Evolutionary conservation across 2,888 invertebrate genomes (phyloP).

Genomic region (Catocala fraxini): DNA sequence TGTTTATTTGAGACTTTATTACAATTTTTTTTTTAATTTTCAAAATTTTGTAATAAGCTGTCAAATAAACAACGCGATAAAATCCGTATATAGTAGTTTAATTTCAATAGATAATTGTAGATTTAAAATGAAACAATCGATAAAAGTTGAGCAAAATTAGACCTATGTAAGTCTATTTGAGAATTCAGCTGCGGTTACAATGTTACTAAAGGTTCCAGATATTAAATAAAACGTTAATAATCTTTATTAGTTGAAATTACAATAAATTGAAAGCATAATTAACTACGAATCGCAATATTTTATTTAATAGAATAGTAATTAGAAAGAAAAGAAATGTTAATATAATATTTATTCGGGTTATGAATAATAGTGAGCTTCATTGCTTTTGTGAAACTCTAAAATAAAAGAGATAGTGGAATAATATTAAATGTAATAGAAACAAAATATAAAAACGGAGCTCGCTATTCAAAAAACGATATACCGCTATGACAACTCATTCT

Average conservation of each 20-base stretch:
- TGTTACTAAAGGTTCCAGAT: slow-evolving; percentile 13
- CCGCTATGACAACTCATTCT: slow-evolving; percentile 56
- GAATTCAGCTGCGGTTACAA: too few species aligned
- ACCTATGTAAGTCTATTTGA: too few species aligned
- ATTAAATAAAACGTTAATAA: not conserved
- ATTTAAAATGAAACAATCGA: too few species aligned
- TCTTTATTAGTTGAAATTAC: not conserved
- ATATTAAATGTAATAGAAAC: slow-evolving; percentile 41
- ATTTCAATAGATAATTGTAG: too few species aligned
- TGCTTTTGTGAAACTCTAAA: slow-evolving; percentile 28
- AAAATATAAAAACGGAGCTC: slow-evolving; percentile 36
- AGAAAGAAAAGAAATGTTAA: slow-evolving; percentile 12
- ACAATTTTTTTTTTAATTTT: too few species aligned
- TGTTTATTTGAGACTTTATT: too few species aligned
- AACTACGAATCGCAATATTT: slow-evolving; percentile 3
- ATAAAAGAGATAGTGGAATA: slow-evolving; percentile 34
- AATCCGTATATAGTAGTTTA: too few species aligned
- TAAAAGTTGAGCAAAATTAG: too few species aligned
- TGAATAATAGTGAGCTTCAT: slow-evolving; percentile 33
- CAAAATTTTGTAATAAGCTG: too few species aligned
- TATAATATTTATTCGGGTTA: slow-evolving; percentile 15
- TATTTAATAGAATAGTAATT: not conserved
- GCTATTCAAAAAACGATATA: slow-evolving; percentile 34
- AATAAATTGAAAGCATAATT: slow-evolving; percentile 12
- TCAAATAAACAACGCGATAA: too few species aligned